Percentiles rank a stretch among this genome's conserved stretches.
Evolutionary conservation across 2,797 vertebrate genomes (phyloP).

Genomic region (Neosilurus mollespiculum): DNA sequence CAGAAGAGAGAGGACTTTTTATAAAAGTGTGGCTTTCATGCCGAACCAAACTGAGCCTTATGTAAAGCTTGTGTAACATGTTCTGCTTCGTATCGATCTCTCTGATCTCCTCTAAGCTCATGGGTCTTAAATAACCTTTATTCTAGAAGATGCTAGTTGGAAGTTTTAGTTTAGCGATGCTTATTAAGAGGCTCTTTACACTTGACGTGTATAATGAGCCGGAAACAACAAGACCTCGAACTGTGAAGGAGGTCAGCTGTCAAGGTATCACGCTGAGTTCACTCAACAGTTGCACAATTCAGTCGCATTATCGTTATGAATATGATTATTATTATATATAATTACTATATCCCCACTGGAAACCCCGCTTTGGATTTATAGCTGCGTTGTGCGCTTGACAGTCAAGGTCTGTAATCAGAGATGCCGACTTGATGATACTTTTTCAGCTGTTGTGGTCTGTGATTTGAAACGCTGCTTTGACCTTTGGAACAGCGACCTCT

Average conservation of each 20-base stretch:
- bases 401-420: background rate
- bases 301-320: background rate
- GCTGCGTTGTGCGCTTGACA: background rate
- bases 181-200: slow-evolving; percentile 1
- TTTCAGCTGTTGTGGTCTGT: slow-evolving; percentile 24
- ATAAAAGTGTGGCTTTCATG: background rate
- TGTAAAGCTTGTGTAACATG: slow-evolving; percentile 47
- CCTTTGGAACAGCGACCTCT: slow-evolving; percentile 10
- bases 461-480: slow-evolving; percentile 11
- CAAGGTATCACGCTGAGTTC: background rate
- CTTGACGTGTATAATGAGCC: background rate
- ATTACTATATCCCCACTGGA: background rate
- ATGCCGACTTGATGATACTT: background rate
- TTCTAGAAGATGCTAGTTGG: background rate
- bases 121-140: background rate
- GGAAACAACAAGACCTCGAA: background rate
- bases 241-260: background rate
- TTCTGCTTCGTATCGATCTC: background rate
- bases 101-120: background rate
- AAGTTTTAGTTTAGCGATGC: slow-evolving; percentile 1
- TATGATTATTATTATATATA: background rate
- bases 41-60: slow-evolving; percentile 31
- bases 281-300: background rate
- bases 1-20: slow-evolving; percentile 18
- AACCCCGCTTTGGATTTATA: background rate